Percentiles rank a stretch among this genome's conserved stretches.
Evolutionary conservation across 2,888 invertebrate genomes (phyloP).

Genomic region (Pyrgus malvae): DNA sequence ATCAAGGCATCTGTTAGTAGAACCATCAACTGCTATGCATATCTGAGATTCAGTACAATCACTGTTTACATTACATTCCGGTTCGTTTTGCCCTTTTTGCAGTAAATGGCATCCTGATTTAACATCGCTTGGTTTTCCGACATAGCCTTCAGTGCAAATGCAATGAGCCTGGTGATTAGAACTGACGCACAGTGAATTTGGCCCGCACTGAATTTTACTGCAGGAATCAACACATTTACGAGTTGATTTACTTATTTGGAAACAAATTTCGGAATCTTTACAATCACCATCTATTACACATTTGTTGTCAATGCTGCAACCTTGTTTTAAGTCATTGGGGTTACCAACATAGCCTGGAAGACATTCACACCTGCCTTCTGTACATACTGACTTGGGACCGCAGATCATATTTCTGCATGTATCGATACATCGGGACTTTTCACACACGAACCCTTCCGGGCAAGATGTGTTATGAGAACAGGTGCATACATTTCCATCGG

Average conservation of each 20-base stretch:
- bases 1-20: constrained; percentile 86
- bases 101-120: constrained; percentile 89
- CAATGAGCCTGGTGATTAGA: constrained; percentile 93
- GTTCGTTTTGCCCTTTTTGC: constrained; percentile 80
- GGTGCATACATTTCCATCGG: constrained; percentile 85
- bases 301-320: constrained; percentile 88
- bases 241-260: constrained; percentile 89
- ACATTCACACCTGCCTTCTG: constrained; percentile 90
- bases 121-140: constrained; percentile 91
- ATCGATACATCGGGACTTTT: constrained; percentile 88
- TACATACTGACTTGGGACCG: constrained; percentile 91
- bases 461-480: constrained; percentile 88
- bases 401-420: constrained; percentile 89
- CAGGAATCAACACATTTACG: constrained; percentile 94
- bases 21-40: constrained; percentile 85
- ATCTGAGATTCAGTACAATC: constrained; percentile 88
- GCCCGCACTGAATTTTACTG: constrained; percentile 93
- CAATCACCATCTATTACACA: constrained; percentile 93
- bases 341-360: constrained; percentile 89
- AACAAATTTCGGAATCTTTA: constrained; percentile 92
- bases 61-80: constrained; percentile 84
- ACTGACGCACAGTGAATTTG: constrained; percentile 92
- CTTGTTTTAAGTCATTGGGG: constrained; percentile 85
- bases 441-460: constrained; percentile 89
- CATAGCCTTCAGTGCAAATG: constrained; percentile 91